Base-by-base conservation (phyloP, 2,888 invertebrate species). In the Dicyrtomina minuta region DNA sequence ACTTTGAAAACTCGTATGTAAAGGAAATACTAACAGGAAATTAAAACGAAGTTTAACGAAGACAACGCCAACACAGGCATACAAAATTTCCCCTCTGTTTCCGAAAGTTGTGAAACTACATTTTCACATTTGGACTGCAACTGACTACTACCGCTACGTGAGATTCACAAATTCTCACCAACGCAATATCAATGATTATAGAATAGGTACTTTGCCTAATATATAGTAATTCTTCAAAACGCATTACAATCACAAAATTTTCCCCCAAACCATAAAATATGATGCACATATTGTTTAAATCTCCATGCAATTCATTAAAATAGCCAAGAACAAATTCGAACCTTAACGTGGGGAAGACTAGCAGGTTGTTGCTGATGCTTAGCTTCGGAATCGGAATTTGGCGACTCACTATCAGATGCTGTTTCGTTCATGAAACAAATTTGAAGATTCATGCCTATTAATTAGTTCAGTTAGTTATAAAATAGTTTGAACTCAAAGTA, bases 401-500 rank as follows among this genome's bases (percentile, higher is more conserved):
- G 89, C 78, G 90, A 90, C 82, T 92, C 92, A 79, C 88, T 89
- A 82, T 92, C 92, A 64, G 91, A 91, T 71, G 90, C 90, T 68
- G 91, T 90, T 82, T 96, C 94, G 82, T 95, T 94, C 91, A 95
- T 92, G 83, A 94, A 95, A 85, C 95, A 95, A 80, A 96, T 93
- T 86, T 94, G 94, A 64, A 95, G n/a, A 84, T 93, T 94, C 90
- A 91, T 93, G 78, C 92, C 91, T 91, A 82, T 56, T 53, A 49
- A 69, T 58, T 71, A 62, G 41, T 49, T 33, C 33, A 70, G 55
- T 70, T 46, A 56, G 65, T 55, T 64, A 58, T 49, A 44, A n/a
- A 61, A 61, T 27, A 61, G 8, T 33, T 33, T 3, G 8, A 33
- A 33, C 8, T 33, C 33, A 33, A 33, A 33, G 33, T 33, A 5